Evolutionary conservation across 2,113 vertebrate genomes (phyloP).

Genomic region (Eretmochelys imbricata): DNA sequence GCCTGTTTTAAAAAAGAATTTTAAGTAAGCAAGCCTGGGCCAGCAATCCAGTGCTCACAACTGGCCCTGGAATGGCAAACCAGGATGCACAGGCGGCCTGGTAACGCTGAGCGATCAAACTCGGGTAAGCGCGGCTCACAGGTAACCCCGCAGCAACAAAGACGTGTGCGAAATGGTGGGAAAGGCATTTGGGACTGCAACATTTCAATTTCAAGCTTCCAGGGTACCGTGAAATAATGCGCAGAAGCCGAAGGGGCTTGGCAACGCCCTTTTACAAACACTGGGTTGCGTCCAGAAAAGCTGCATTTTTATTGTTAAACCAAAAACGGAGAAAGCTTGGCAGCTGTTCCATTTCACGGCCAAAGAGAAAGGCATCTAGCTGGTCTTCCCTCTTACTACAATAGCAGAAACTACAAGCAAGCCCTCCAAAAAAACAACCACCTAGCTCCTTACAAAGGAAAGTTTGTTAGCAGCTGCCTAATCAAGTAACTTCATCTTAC

Average conservation of each 20-base stretch:
- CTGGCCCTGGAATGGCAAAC: accelerated
- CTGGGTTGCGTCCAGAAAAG: not conserved
- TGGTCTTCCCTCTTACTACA: not conserved
- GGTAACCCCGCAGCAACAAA: accelerated
- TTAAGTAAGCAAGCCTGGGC: not conserved
- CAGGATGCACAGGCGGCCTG: accelerated
- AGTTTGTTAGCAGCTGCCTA: not conserved
- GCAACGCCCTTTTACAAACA: accelerated
- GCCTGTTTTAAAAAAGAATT: accelerated
- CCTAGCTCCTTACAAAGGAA: not conserved
- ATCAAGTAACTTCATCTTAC: constrained; percentile 51
- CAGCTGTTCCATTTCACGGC: not conserved
- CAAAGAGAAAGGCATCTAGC: not conserved
- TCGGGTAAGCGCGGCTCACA: accelerated
- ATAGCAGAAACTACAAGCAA: not conserved
- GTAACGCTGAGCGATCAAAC: accelerated
- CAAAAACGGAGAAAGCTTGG: not conserved
- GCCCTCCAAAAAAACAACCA: accelerated
- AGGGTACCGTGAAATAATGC: not conserved
- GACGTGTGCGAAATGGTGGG: accelerated
- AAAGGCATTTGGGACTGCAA: accelerated
- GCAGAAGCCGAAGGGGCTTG: not conserved
- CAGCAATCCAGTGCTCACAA: accelerated
- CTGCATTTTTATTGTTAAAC: not conserved
- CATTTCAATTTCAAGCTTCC: not conserved